phyloP scores from a whole-genome alignment of 2,888 invertebrate species.

The Ennomos erosarius region DNA sequence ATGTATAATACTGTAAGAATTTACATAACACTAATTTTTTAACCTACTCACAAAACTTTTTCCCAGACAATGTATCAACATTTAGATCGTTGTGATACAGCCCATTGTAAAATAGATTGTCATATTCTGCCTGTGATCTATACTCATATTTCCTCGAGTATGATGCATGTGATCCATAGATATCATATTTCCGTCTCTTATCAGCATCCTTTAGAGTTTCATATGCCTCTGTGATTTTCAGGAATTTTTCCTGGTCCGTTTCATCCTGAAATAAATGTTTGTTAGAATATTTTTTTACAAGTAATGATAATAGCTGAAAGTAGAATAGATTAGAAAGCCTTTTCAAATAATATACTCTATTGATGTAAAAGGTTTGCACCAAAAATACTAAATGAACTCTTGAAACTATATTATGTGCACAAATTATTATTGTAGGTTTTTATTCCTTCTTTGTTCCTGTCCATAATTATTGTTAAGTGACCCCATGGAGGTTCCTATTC shows the following conservation, averaged over 20 bases:
- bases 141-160: slow-evolving; percentile 84
- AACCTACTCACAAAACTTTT: slow-evolving; percentile 89
- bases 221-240: slow-evolving; percentile 93
- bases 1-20: no score
- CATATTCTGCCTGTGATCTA: slow-evolving; percentile 87
- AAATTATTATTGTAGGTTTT: no score
- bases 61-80: slow-evolving; percentile 90
- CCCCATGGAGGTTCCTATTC: no score
- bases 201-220: slow-evolving; percentile 94
- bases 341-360: no score
- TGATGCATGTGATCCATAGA: slow-evolving; percentile 88
- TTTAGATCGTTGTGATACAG: slow-evolving; percentile 94
- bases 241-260: slow-evolving; percentile 89
- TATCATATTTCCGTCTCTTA: slow-evolving; percentile 91
- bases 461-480: no score
- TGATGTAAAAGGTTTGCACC: no score
- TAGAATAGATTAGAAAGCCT: no score
- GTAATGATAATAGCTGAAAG: no score
- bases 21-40: background rate
- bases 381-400: no score
- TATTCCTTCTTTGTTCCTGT: no score
- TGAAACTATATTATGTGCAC: no score
- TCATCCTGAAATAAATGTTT: slow-evolving; percentile 84
- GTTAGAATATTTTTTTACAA: background rate
- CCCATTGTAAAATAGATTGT: slow-evolving; percentile 94